Base-by-base conservation (phyloP, 2,888 invertebrate species). In the Agrilus mali region DNA sequence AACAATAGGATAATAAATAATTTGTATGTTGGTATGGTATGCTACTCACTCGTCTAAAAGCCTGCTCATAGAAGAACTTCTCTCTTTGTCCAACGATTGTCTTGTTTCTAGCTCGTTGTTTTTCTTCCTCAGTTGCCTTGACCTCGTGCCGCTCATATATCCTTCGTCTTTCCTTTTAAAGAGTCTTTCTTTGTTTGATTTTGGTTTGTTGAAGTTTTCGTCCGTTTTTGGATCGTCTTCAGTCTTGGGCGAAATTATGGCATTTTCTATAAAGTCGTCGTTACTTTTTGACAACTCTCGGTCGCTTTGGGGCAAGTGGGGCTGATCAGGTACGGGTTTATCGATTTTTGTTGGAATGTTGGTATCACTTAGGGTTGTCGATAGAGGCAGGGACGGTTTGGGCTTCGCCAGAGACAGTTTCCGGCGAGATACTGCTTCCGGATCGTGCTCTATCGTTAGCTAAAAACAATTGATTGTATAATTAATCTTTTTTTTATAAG, bases 381-480 rank as follows among this genome's bases (percentile, higher is more conserved):
- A 64, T 46, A 73, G 52, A 41, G 69, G 63, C 17, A 54, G 42
- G 48, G 50, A 22, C 48, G 45, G 39, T 53, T 52, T 47, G 34
- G 53, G 40, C 34, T 33, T 43, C 31, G 53, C 49, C 13, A 52
- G 50, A n/a, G 55, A 51, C 14, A 55, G 51, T 38, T 53, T 49
- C 40, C 74, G 71, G 47, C 76, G 71, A 50, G 74, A 73, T 38
- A 81, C 68, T 33, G 83, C 77, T 52, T 85, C 83, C 8, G 92
- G 88, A 63, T 87, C 88, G 60, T 90, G 87, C 65, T 93, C 93
- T 56, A 93, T 86, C 3, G 90, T 92, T 48, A 93, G 67, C 78
- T 86, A 69, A 36, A 61, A 61, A 47, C 27, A 10, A 10, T 27
- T 10, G 2, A 27, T 10, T 10, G 8, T 10, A 10, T 10, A 10